Evolutionary conservation across 2,888 invertebrate genomes (phyloP).

Genomic region (Plutella xylostella): DNA sequence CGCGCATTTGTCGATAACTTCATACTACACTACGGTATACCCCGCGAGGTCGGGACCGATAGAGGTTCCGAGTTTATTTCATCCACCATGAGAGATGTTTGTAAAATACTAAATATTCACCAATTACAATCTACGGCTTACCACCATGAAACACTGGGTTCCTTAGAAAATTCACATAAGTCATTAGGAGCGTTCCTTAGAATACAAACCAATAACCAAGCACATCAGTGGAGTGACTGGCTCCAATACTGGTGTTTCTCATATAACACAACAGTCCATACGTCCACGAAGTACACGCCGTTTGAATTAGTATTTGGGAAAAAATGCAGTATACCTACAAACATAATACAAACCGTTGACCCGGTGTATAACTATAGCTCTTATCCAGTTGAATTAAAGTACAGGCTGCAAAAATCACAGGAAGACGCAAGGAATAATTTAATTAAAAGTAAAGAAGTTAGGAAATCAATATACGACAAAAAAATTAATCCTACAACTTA

Average conservation of each 20-base stretch:
- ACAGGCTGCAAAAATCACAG: not conserved
- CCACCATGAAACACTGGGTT: not conserved
- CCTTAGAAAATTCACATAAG: conserved; percentile 1
- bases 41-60: not conserved
- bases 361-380: not conserved
- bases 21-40: not conserved
- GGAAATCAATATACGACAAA: not conserved
- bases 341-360: not conserved
- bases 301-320: not conserved
- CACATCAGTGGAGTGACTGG: conserved; percentile 1
- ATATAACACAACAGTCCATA: conserved; percentile 1
- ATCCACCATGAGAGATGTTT: not conserved
- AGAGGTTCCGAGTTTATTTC: not conserved
- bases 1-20: conserved; percentile 1
- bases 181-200: not conserved
- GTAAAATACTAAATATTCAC: not conserved
- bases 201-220: not conserved
- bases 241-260: conserved; percentile 1
- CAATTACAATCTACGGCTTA: not conserved
- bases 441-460: not conserved
- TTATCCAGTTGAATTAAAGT: not conserved
- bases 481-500: not conserved
- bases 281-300: not conserved
- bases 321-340: not conserved
- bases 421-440: not conserved